Evolutionary conservation across 2,113 vertebrate species (phyloP).

Genomic region (Brachypteracias leptosomus): DNA sequence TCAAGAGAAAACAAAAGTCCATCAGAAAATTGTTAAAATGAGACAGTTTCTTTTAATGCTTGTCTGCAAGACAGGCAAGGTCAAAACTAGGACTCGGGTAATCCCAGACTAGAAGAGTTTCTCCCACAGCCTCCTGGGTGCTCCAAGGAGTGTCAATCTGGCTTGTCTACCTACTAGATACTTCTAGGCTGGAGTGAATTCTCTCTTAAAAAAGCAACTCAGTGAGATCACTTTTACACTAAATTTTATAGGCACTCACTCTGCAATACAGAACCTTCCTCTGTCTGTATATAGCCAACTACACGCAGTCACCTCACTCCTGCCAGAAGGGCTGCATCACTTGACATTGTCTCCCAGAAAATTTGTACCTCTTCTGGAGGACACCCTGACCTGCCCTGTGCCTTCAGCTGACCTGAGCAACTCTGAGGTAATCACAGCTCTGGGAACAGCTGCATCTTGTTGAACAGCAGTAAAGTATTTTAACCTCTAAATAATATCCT

Average conservation of each 20-base stretch:
- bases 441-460: background rate
- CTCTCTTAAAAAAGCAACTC: background rate
- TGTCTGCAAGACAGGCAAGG: background rate
- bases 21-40: background rate
- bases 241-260: background rate
- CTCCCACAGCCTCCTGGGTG: background rate
- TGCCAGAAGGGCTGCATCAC: background rate
- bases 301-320: background rate
- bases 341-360: background rate
- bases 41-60: background rate
- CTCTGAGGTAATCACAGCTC: rapidly evolving
- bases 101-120: background rate
- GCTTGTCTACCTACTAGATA: background rate
- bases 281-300: background rate
- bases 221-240: background rate
- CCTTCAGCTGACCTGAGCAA: background rate
- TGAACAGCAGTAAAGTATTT: background rate
- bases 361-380: background rate
- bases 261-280: background rate
- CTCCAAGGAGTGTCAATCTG: background rate
- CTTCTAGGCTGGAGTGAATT: background rate
- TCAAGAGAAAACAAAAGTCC: conserved; percentile 33
- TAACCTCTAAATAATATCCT: background rate
- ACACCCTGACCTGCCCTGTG: background rate
- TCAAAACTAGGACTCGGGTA: background rate